Evolutionary conservation across 2,113 vertebrate genomes (phyloP).

Genomic region (Chionomys nivalis): DNA sequence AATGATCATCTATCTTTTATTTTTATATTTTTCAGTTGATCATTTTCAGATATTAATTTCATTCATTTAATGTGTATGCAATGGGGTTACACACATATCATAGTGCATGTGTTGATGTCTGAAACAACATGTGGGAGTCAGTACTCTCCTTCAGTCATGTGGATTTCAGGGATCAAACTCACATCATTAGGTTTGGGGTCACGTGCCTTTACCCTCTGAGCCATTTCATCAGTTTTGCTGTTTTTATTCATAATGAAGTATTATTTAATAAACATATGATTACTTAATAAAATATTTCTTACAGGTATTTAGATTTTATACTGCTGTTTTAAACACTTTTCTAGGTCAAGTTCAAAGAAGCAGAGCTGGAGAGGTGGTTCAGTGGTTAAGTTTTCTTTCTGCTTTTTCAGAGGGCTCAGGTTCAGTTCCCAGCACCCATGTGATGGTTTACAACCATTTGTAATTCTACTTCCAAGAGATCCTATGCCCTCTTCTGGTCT

Average conservation of each 20-base stretch:
- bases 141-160: not conserved
- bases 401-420: not conserved
- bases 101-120: not conserved
- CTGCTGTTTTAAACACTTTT: not conserved
- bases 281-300: not conserved
- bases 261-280: not conserved
- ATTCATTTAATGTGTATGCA: not conserved
- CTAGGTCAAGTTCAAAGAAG: not conserved
- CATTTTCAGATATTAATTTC: not conserved
- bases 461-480: not conserved
- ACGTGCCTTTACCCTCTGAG: not conserved
- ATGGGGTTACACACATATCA: too few species aligned
- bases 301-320: not conserved
- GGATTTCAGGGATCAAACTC: too few species aligned
- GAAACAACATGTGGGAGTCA: not conserved
- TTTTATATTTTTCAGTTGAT: not conserved
- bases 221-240: not conserved
- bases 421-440: not conserved
- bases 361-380: not conserved
- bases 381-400: too few species aligned
- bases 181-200: not conserved
- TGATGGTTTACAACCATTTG: not conserved
- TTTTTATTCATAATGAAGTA: not conserved
- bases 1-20: not conserved
- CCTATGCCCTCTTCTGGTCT: not conserved